Evolutionary conservation across 2,113 vertebrate species (phyloP).

Genomic region (Chionis minor): DNA sequence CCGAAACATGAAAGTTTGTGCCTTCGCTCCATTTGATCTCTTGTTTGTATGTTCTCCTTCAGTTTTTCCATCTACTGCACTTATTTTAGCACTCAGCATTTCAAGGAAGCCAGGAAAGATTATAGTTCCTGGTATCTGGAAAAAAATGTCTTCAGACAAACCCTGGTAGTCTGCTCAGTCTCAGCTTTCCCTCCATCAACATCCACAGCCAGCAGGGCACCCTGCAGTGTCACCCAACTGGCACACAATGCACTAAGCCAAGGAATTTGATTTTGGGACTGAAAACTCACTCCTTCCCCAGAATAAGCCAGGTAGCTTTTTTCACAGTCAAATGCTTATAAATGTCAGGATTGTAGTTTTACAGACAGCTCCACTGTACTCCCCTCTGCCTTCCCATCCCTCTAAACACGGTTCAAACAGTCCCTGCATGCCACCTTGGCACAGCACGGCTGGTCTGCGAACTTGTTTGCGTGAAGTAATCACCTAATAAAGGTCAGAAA

Average conservation of each 20-base stretch:
- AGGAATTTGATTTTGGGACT: background rate
- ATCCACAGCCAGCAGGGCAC: background rate
- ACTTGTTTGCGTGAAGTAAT: background rate
- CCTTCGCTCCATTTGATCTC: background rate
- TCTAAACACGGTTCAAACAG: background rate
- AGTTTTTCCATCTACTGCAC: slow-evolving; percentile 29
- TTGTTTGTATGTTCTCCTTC: background rate
- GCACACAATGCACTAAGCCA: fast-evolving
- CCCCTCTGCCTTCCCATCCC: background rate
- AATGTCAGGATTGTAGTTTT: background rate
- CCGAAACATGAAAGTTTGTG: background rate
- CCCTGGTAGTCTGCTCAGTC: background rate
- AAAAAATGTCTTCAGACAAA: slow-evolving; percentile 24
- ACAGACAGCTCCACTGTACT: background rate
- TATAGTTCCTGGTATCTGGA: slow-evolving; percentile 45
- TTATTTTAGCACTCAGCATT: slow-evolving; percentile 36
- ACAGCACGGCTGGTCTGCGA: fast-evolving
- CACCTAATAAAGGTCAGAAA: slow-evolving; percentile 13
- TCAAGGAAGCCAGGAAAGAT: slow-evolving; percentile 45
- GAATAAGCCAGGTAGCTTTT: background rate
- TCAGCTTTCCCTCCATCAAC: background rate
- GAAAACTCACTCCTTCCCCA: background rate
- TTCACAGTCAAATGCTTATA: background rate
- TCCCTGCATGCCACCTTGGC: fast-evolving
- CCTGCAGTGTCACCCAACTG: background rate